Conservation (phyloP, 2,113 vertebrate genomes). For the Recurvirostra avosetta region DNA sequence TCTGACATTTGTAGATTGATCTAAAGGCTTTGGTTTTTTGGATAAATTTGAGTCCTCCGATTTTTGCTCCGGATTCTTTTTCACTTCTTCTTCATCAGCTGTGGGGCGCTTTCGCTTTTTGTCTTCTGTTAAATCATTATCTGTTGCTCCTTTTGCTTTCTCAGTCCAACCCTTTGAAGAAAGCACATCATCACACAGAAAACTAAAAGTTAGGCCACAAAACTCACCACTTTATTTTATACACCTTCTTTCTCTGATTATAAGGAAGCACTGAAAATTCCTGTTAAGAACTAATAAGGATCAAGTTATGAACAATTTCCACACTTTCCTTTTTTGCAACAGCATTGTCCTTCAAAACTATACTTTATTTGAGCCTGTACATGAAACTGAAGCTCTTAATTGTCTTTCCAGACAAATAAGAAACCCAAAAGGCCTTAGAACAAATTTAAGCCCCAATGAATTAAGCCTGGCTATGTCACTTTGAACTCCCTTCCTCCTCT, state of each 20-base stretch:
- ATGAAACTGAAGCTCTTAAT: background rate
- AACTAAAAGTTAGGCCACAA: background rate
- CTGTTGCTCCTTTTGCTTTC: slow-evolving; percentile 78
- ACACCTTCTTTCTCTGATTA: background rate
- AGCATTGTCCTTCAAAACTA: background rate
- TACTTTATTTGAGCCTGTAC: background rate
- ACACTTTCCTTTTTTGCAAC: background rate
- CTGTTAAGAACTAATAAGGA: background rate
- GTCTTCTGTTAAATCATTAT: slow-evolving; percentile 62
- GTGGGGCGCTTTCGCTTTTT: slow-evolving; percentile 83
- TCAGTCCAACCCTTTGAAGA: slow-evolving; percentile 83
- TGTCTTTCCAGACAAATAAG: background rate
- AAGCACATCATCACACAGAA: background rate
- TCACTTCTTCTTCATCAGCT: slow-evolving; percentile 16
- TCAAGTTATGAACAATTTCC: background rate
- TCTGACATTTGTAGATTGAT: slow-evolving; percentile 71
- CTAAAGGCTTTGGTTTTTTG: slow-evolving; percentile 81
- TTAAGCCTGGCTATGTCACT: background rate
- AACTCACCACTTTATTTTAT: background rate
- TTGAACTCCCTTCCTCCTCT: background rate
- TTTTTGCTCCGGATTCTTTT: slow-evolving; percentile 30
- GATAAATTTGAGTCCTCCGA: slow-evolving; percentile 53
- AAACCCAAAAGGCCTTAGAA: background rate
- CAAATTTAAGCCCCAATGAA: background rate
- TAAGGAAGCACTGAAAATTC: background rate